Percentiles rank a stretch among this genome's conserved stretches.
Evolutionary conservation across 2,888 invertebrate species (phyloP).

Genomic region (Epinotia brunnichana): DNA sequence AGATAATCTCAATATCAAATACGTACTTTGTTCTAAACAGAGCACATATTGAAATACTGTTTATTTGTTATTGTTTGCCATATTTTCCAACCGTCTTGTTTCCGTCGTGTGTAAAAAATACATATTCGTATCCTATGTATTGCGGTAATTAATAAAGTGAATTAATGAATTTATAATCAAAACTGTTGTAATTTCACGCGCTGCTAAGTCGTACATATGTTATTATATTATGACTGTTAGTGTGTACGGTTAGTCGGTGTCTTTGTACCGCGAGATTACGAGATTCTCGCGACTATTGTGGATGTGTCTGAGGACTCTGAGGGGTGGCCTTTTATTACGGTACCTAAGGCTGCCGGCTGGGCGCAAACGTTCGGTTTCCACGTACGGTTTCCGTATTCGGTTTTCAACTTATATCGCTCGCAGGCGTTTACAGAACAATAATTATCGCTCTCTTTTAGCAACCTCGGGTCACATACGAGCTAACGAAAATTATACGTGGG

Average conservation of each 20-base stretch:
- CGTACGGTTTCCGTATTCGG: too few species aligned
- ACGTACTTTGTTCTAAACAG: too few species aligned
- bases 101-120: not conserved
- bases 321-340: conserved; percentile 1
- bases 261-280: not conserved
- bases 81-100: not conserved
- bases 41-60: too few species aligned
- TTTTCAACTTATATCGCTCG: too few species aligned
- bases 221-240: not conserved
- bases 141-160: not conserved
- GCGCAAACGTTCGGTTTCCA: too few species aligned
- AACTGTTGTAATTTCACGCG: conserved; percentile 12
- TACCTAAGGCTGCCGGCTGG: too few species aligned
- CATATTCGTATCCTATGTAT: not conserved
- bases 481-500: too few species aligned
- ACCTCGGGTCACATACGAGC: too few species aligned
- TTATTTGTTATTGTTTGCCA: not conserved
- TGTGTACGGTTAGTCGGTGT: not conserved
- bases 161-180: conserved; percentile 10
- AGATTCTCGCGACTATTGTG: not conserved
- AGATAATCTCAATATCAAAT: too few species aligned
- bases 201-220: conserved; percentile 2
- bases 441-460: too few species aligned
- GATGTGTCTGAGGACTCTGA: not conserved
- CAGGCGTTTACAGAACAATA: too few species aligned